Base-by-base conservation (phyloP, 2,888 invertebrate species). In the Apamea anceps region DNA sequence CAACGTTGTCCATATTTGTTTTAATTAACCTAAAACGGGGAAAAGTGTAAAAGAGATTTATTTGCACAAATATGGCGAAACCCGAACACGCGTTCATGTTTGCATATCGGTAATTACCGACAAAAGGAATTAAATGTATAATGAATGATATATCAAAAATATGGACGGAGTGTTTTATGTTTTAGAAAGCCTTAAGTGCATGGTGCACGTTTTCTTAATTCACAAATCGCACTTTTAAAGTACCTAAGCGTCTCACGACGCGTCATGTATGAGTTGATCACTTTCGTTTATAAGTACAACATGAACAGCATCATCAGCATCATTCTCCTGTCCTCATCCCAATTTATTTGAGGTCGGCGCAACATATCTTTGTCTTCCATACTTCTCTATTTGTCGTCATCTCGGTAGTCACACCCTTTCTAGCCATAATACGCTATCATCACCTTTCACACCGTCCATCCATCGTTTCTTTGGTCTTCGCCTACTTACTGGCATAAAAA, bases 1-100 rank as follows among this genome's bases (percentile, higher is more conserved):
- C 42, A 57, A 37, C 18, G 28, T 32, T n/a, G 10, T 37, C 28
- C 54, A 62, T 81, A 81, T 79, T 81, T 81, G 45, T 81, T 81
- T 81, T 79, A 79, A 79, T 79, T 81, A 79, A 32, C 42, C 15
- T 32, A 62, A 42, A 73, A 81, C 18, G 13, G 8, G 28, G 10
- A 60, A 48, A 62, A 62, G 25, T 28, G 28, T 32, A 73, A 54
- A 54, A 21, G 13, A 42, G 51, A 45, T 81, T 79, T 45, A 81
- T 74, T 74, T 81, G 13, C 15, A 48, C 37, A 57, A 48, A 68
- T 13, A 74, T 74, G 48, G 72, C 0, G 25, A 60, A 60, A 42
- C 57, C 7, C n/a, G 13, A 6, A 42, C 32, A 18, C 15, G 42
- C 4, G 18, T 48, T 28, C 15, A 12, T 10, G 10, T n/a, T 62